phyloP scores from a whole-genome alignment of 2,888 invertebrate genomes.

The Ophion ventricosus region DNA sequence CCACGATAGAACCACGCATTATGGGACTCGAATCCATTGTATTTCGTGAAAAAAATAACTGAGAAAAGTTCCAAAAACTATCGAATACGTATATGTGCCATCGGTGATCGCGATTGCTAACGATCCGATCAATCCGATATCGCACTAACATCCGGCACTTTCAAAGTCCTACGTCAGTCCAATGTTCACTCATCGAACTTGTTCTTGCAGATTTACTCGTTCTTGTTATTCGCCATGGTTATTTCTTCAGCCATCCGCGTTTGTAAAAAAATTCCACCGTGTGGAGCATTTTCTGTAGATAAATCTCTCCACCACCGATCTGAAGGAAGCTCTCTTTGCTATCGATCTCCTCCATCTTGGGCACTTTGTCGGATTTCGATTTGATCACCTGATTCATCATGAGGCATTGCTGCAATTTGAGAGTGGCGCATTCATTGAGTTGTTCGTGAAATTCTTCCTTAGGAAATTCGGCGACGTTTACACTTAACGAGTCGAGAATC shows the following conservation, averaged over 20 bases:
- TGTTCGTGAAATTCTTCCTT: constrained; percentile 72
- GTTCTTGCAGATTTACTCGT: not conserved
- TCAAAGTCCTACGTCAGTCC: no score
- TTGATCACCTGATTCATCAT: constrained; percentile 82
- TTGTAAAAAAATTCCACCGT: constrained; percentile 74
- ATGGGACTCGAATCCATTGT: no score
- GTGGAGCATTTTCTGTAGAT: constrained; percentile 76
- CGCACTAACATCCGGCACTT: not conserved
- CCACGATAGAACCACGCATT: no score
- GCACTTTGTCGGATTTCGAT: constrained; percentile 73
- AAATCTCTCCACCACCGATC: constrained; percentile 72
- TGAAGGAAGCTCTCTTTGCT: constrained; percentile 73
- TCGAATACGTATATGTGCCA: no score
- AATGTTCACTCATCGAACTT: not conserved
- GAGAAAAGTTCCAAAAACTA: no score
- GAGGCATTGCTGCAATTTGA: constrained; percentile 77
- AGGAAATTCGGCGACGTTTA: constrained; percentile 67
- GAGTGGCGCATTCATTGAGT: constrained; percentile 74
- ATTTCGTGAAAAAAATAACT: no score
- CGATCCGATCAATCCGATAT: not conserved
- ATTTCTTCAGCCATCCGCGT: constrained; percentile 76
- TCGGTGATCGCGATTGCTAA: no score
- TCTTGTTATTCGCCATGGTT: constrained; percentile 7
- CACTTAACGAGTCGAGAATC: constrained; percentile 70
- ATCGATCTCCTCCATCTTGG: constrained; percentile 74